Base-by-base conservation (phyloP, 2,888 invertebrate species). In the Hirtodrosophila trivittata region DNA sequence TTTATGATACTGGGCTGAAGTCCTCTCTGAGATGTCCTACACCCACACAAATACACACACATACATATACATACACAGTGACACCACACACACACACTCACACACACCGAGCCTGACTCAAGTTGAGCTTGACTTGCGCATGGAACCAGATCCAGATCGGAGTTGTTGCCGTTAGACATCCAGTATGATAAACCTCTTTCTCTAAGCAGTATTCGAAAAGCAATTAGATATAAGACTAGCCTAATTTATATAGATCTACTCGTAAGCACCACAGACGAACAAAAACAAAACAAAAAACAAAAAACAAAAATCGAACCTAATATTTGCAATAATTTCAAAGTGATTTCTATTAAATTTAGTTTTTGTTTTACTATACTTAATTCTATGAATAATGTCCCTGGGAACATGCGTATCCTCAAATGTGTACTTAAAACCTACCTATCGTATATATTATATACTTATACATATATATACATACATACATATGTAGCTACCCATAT, bases 151-250 rank as follows among this genome's bases (percentile, higher is more conserved):
- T 3, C 3, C 18, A 66, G 52, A 32, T 35, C 33, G 60, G 42
- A 62, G 35, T 43, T 46, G 55, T 49, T 52, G 62, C 18, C 74
- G 47, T 60, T 59, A 66, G 43, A 63, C 66, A 30, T 88, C 88
- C 90, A 90, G 90, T 90, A 89, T 88, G 78, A 90, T 90, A 89
- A 90, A 89, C 89, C 89, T 87, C 89, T 78, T 90, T 90, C 91
- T 91, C 91, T 91, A 91, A 91, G 90, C 91, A 91, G 91, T 91
- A 91, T 91, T 91, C 91, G 91, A 91, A 91, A 91, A 91, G 91
- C 90, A 88, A 89, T 78, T 91, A 91, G 90, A 14, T 56, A 64
- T 88, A 89, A 89, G 86, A 70, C 62, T 88, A 88, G 88, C 66
- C 66, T 87, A 87, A 78, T 74, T 82, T 82, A 18, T 78, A 75